Percentiles rank a stretch among this genome's conserved stretches.
Evolutionary conservation across 2,888 invertebrate genomes (phyloP).

Genomic region (Melieria omissa): DNA sequence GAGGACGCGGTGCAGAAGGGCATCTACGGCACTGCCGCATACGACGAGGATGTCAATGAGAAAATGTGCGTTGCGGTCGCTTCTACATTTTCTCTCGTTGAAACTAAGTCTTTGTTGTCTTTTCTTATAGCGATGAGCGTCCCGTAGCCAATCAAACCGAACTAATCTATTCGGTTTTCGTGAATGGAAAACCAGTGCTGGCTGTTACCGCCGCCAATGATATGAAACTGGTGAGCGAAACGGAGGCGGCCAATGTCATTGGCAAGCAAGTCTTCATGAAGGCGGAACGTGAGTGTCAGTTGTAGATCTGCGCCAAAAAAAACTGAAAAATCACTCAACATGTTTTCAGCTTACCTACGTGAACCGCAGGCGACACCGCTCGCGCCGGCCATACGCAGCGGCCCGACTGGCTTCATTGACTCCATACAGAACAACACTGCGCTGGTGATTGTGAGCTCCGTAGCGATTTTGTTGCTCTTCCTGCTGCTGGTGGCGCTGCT

Average conservation of each 20-base stretch:
- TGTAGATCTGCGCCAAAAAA: neutral
- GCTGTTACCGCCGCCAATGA: slow-evolving; percentile 85
- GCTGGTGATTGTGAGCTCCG: slow-evolving; percentile 59
- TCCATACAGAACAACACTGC: slow-evolving; percentile 63
- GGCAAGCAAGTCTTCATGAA: slow-evolving; percentile 83
- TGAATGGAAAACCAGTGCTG: slow-evolving; percentile 82
- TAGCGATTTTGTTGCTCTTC: slow-evolving; percentile 61
- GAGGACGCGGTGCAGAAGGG: slow-evolving; percentile 64
- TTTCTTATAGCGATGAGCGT: slow-evolving; percentile 56
- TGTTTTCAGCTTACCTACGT: slow-evolving; percentile 60
- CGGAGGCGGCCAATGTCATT: slow-evolving; percentile 79
- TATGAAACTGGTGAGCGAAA: slow-evolving; percentile 82
- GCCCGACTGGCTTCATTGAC: slow-evolving; percentile 57
- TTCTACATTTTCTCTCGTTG: neutral
- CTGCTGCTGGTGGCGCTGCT: slow-evolving; percentile 61
- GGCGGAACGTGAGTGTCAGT: slow-evolving; percentile 80
- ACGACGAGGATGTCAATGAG: slow-evolving; percentile 57
- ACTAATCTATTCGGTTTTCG: slow-evolving; percentile 83
- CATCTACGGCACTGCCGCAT: slow-evolving; percentile 45
- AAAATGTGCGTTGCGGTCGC: slow-evolving; percentile 56
- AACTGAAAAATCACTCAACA: neutral
- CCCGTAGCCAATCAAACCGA: slow-evolving; percentile 68
- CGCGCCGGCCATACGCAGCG: slow-evolving; percentile 62
- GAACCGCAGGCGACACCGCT: slow-evolving; percentile 66
- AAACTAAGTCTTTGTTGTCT: neutral